Evolutionary conservation across 2,113 vertebrate genomes (phyloP).

Genomic region (Trematocara zebra): DNA sequence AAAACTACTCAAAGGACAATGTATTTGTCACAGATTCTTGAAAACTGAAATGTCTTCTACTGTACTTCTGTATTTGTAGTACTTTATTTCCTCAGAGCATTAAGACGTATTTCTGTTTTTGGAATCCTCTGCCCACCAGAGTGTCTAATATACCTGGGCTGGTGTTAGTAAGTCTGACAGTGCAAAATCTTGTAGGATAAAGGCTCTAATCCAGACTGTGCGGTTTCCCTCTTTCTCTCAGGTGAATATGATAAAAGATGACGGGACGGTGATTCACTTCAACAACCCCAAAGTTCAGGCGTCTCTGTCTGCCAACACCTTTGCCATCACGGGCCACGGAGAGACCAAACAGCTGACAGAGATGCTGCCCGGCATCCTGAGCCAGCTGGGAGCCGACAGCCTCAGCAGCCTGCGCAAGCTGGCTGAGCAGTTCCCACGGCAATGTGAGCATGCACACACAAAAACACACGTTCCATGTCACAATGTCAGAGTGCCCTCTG

Average conservation of each 20-base stretch:
- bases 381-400: slow-evolving; percentile 97
- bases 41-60: not conserved
- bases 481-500: not conserved
- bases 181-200: not conserved
- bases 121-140: not conserved
- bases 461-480: not conserved
- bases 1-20: not conserved
- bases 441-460: slow-evolving; percentile 72
- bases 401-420: slow-evolving; percentile 97
- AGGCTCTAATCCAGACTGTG: not conserved
- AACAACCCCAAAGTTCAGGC: slow-evolving; percentile 99
- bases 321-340: slow-evolving; percentile 95
- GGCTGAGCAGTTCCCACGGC: slow-evolving; percentile 95
- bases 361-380: slow-evolving; percentile 98
- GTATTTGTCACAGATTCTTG: not conserved
- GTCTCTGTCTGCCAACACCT: slow-evolving; percentile 96
- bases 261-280: slow-evolving; percentile 98
- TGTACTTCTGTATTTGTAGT: not conserved
- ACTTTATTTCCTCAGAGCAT: not conserved
- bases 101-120: not conserved
- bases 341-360: slow-evolving; percentile 98
- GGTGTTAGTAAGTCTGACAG: rapidly evolving
- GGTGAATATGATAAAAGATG: slow-evolving; percentile 99
- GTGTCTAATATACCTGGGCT: not conserved
- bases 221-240: slow-evolving; percentile 28